phyloP scores from a whole-genome alignment of 2,113 vertebrate genomes.

The Thermophis baileyi region DNA sequence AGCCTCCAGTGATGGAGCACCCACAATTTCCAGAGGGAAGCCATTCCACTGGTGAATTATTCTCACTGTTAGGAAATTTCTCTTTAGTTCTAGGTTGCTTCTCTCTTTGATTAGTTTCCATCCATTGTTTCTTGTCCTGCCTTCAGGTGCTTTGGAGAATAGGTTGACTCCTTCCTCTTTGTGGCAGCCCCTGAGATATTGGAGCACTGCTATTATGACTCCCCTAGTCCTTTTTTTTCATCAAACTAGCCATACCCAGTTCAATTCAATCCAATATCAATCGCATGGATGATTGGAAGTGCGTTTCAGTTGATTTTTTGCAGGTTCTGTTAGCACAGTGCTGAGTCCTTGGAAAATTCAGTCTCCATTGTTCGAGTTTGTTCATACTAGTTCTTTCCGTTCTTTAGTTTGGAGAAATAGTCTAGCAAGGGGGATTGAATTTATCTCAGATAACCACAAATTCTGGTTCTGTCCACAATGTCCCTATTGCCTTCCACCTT shows the following conservation, averaged over 20 bases:
- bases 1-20: neutral
- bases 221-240: too few species aligned
- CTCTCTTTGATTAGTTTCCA: neutral
- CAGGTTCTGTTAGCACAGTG: neutral
- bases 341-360: neutral
- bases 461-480: neutral
- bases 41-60: neutral
- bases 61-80: neutral
- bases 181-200: too few species aligned
- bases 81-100: neutral
- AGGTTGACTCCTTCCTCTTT: too few species aligned
- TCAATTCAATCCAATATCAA: neutral
- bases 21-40: neutral
- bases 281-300: neutral
- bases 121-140: too few species aligned
- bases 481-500: neutral
- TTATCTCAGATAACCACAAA: neutral
- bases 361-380: neutral
- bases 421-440: neutral
- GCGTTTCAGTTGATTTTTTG: neutral
- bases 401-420: neutral
- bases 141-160: neutral
- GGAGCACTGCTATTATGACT: too few species aligned
- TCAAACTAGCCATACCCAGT: too few species aligned
- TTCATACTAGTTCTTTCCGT: neutral